A percentile compares a stretch with the other conserved stretches of the same genome.
phyloP scores from a whole-genome alignment of 1,140 invertebrate genomes.

The Drosophila lacertosa region DNA sequence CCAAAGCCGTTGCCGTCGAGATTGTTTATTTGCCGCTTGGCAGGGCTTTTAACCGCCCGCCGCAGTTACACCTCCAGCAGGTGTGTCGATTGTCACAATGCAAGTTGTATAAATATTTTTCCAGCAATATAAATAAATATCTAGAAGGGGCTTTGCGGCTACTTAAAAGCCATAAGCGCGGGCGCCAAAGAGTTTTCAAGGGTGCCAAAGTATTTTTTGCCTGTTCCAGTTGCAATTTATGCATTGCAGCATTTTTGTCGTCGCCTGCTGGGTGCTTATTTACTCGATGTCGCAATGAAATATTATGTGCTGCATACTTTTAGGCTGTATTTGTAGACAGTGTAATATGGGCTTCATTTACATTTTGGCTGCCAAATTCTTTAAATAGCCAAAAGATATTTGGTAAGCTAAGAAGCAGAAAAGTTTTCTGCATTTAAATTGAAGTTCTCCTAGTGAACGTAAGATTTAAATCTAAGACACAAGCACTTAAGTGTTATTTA shows the following conservation, averaged over 20 bases:
- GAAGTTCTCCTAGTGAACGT: too few species aligned
- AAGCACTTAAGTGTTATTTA: too few species aligned
- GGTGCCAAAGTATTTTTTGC: conserved; percentile 15
- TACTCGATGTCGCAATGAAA: conserved; percentile 25
- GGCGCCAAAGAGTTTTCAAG: neutral
- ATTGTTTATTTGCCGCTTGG: conserved; percentile 39
- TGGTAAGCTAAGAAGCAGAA: too few species aligned
- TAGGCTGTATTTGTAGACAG: neutral
- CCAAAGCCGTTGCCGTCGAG: conserved; percentile 31
- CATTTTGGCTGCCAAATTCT: neutral
- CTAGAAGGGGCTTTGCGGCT: conserved; percentile 14
- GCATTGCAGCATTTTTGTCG: conserved; percentile 42
- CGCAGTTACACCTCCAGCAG: conserved; percentile 13
- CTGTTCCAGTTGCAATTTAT: conserved; percentile 39
- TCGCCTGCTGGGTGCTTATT: conserved; percentile 21
- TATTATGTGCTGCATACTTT: conserved; percentile 15
- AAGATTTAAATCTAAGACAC: too few species aligned
- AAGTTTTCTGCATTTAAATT: too few species aligned
- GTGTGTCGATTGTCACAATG: conserved; percentile 27
- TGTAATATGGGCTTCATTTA: neutral
- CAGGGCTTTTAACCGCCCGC: conserved; percentile 9
- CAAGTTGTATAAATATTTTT: conserved; percentile 42
- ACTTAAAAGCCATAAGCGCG: neutral
- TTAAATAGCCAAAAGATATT: too few species aligned
- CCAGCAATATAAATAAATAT: conserved; percentile 57